Evolutionary conservation across 2,797 vertebrate species (phyloP), one percentile per base, ranked within the genome.

Genomic region (Echeneis naucrates): DNA sequence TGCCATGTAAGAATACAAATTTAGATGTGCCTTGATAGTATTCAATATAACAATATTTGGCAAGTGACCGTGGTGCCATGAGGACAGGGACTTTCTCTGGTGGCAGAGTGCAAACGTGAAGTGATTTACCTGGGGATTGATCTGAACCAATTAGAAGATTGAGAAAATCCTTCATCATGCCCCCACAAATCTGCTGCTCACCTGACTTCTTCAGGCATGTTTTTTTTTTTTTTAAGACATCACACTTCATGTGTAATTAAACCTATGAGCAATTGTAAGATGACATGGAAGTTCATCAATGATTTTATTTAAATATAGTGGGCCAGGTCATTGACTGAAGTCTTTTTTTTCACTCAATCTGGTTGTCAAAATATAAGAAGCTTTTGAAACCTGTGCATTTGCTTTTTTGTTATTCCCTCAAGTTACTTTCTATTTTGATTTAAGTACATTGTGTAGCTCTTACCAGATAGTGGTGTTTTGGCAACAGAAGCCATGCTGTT

Each of bases 381-480:
- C 0, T 3, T 59, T 58, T 40, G 8, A 38, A n/a, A 5, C 2
- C 6, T 1, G 1, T 11, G 14, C 1, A 32, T 24, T n/a, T 2
- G 44, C 1, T 26, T 50, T 2, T 53, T 19, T 56, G 17, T n/a
- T 13, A 11, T 37, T 54, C 32, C 32, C 9, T 48, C 24, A 19
- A 8, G 8, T 30, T 26, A 40, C 14, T 40, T 4, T 2, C 2
- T 38, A 2, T 9, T 53, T 53, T 47, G 12, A 2, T 52, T 23
- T 63, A 30, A 17, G 33, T 7, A 58, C 0, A 44, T 17, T 7
- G 6, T 59, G 12, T 5, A 21, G 40, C 27, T 62, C 73, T 76
- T 88, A 94, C 93, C 92, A 86, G 91, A 83, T 16, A 85, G 75
- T 3, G 91, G 81, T 23, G 81, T 68, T 81, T 92, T 93, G 60